Base-by-base conservation (phyloP, 2,888 invertebrate species). In the Luperina nickerlii region DNA sequence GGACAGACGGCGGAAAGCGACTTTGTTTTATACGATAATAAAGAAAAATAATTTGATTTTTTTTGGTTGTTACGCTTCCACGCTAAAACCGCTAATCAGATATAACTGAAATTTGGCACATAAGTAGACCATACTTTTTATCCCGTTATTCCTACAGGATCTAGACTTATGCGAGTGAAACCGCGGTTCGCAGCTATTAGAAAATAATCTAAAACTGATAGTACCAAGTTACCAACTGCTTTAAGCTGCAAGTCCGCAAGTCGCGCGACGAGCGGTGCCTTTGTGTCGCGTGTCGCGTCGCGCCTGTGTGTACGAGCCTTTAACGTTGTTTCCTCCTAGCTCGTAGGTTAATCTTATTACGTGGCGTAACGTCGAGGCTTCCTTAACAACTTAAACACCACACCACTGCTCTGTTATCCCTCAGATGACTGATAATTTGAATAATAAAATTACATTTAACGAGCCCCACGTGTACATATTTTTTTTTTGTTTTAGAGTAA, bases 331-430 rank as follows among this genome's bases (percentile, higher is more conserved):
- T 86, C 84, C 85, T 90, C 87, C 89, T 91, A 88, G 87, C 91
- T 74, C 76, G 90, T 87, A 90, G 90, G 91, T 89, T 96, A 96
- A 96, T 96, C 96, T 95, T 91, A 94, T 96, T 96, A 96, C 87
- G 90, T 88, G 89, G 88, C 90, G 94, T 91, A 94, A 91, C 93
- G 91, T 88, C 92, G 93, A 93, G 96, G 95, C 95, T 96, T 96
- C 96, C 94, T 92, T 96, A 94, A 95, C 95, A 95, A 95, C 93
- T 94, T 94, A 92, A 94, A 93, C 92, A 93, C 90, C 87, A 89
- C 90, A 89, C 88, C 87, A 91, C 89, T 89, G 89, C 91, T 89
- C 91, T 91, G 91, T 93, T 93, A 94, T 94, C 92, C 92, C 91
- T 92, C 90, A 91, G 91, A 92, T 90, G 91, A 92, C 82, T 89